These are phyloP conservation scores for Troides helena DNA, from an alignment of 2,888 invertebrate species.

Conservation along the genomic window DNA sequence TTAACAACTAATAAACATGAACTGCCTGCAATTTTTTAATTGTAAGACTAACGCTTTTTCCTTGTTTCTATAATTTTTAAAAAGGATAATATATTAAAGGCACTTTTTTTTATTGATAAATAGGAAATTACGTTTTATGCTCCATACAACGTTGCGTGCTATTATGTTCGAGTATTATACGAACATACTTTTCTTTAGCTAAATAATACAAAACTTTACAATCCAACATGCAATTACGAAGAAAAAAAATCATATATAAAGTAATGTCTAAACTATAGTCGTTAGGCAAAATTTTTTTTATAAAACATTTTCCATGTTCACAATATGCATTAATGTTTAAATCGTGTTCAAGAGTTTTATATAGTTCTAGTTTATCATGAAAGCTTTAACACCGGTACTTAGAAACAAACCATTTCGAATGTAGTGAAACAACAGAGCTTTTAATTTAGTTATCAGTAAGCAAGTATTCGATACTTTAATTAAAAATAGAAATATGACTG, in stretches of 20 bases:
- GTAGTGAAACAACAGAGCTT: no score
- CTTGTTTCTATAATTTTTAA: no score
- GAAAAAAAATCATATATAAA: neutral
- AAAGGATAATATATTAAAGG: neutral
- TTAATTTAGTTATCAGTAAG: no score
- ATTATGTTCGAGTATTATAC: neutral
- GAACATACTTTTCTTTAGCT: neutral
- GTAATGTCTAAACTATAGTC: neutral
- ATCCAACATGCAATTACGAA: slow-evolving; percentile 12
- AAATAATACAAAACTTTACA: neutral
- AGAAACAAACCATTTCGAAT: neutral
- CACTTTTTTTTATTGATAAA: neutral
- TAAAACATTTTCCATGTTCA: neutral
- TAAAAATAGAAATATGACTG: no score
- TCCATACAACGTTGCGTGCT: slow-evolving; percentile 4
- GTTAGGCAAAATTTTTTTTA: neutral
- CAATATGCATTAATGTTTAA: neutral
- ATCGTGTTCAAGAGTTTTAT: neutral
- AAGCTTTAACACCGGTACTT: neutral
- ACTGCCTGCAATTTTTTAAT: no score
- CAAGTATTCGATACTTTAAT: no score
- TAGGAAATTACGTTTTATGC: neutral
- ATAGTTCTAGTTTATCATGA: neutral
- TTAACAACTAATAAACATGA: slow-evolving; percentile 33
- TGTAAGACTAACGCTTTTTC: no score